Evolutionary conservation across 2,797 vertebrate species (phyloP), one percentile per base, ranked within the genome.

Genomic region (Tenualosa thibaudeaui): DNA sequence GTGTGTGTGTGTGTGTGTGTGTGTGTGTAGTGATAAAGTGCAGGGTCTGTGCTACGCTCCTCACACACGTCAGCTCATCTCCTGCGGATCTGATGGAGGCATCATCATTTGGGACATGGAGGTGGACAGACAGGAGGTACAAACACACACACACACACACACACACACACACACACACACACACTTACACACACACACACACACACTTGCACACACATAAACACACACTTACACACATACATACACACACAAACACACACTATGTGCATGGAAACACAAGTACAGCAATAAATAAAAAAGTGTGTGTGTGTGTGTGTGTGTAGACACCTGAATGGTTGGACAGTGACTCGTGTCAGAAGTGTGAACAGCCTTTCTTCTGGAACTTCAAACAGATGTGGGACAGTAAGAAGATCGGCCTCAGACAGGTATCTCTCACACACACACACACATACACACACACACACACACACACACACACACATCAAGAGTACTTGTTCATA

Each of bases 381-480:
- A 99, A 99, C 93, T 99, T 99, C 94, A 99, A 99, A 92, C 98
- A 99, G 92, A 99, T 99, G 98, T 99, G 98, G 98, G 98, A 97
- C 95, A 97, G 95, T 89, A 99, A 99, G 94, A 99, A 98, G 94
- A 99, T 99, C 81, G 98, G 98, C 88, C 93, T 99, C 0, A 95
- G 98, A 89, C 98, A 99, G 97, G 98, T 99, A 90, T 3, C 0
- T 50, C 0, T n/a, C 54, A 5, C 26, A 75, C 65, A 75, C 65
- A 71, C 65, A 40, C 31, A 40, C 65, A 71, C 31, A 71, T 31
- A 71, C 65, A 56, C 54, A 56, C 54, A 56, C 54, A 56, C 54
- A 56, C 54, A 56, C 54, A 56, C 54, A 58, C 83, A 86, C 31
- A 71, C 37, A 81, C 24, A 58, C 71, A 53, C 50, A 22, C 56